Conservation (phyloP, 2,797 vertebrate species). For the Oreonectes daqikongensis region DNA sequence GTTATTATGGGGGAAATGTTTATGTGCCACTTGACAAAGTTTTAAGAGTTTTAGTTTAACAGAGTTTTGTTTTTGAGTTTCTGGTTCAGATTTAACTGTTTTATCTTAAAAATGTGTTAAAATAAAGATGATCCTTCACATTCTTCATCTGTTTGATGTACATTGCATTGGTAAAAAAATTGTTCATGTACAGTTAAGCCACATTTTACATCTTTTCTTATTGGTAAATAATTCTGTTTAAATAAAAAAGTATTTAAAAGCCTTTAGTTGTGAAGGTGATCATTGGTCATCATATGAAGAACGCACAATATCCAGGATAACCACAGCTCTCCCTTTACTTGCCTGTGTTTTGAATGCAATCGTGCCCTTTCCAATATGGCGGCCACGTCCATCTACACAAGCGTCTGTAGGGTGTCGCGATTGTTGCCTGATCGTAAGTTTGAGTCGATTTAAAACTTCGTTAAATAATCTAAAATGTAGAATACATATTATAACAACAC, state of each 20-base stretch:
- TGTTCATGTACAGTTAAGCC: too few relatives aligned
- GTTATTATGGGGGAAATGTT: not conserved
- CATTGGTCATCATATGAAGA: too few relatives aligned
- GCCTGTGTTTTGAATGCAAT: too few relatives aligned
- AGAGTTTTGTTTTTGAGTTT: not conserved
- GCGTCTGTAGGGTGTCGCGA: not conserved
- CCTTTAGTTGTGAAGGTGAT: not conserved
- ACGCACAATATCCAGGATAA: too few relatives aligned
- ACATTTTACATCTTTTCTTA: not conserved
- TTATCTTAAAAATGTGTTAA: not conserved
- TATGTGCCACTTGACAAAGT: not conserved
- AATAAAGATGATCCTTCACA: not conserved
- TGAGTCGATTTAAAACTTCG: not conserved
- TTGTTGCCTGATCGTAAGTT: slow-evolving; percentile 13
- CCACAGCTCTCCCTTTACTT: too few relatives aligned
- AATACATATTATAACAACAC: too few relatives aligned
- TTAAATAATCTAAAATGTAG: rapidly evolving
- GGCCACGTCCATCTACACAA: not conserved
- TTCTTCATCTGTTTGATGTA: not conserved
- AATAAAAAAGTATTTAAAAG: not conserved
- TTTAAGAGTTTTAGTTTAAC: not conserved
- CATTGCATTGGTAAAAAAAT: too few relatives aligned
- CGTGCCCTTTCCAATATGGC: not conserved
- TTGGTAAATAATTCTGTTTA: not conserved
- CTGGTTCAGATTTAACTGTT: not conserved